These are phyloP conservation scores for Cephus rjabovi DNA, from an alignment of 2,888 invertebrate genomes.

Conservation along the genomic window DNA sequence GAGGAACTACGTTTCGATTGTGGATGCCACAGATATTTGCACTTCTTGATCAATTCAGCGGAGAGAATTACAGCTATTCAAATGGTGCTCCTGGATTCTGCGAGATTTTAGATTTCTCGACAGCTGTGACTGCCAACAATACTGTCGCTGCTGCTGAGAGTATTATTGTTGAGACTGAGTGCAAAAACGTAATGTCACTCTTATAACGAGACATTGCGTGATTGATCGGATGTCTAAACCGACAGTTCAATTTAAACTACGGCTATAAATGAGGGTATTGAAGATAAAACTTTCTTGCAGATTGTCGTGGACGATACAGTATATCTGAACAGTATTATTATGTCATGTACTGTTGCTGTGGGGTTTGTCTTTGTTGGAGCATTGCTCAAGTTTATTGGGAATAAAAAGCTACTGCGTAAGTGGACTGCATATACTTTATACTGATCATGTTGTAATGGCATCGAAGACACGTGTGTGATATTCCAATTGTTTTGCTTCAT, in stretches of 20 bases:
- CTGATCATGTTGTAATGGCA: background rate
- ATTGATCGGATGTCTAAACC: background rate
- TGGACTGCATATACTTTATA: conserved; percentile 3
- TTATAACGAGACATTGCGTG: background rate
- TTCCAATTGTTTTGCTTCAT: background rate
- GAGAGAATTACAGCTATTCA: conserved; percentile 12
- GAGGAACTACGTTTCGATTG: conserved; percentile 83
- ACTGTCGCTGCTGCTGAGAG: background rate
- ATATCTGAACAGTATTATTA: conserved; percentile 44
- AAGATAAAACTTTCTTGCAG: conserved; percentile 27
- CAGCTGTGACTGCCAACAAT: background rate
- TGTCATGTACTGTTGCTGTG: conserved; percentile 28
- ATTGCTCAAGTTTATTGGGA: conserved; percentile 36
- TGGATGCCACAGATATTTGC: conserved; percentile 91
- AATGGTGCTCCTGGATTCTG: conserved; percentile 50
- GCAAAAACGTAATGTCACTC: background rate
- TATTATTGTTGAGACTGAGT: background rate
- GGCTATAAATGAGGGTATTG: background rate
- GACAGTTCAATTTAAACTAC: background rate
- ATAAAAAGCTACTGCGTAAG: conserved; percentile 46
- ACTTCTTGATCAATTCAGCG: conserved; percentile 52
- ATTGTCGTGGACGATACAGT: conserved; percentile 34
- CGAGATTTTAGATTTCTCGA: conserved; percentile 44
- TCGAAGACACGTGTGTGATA: background rate
- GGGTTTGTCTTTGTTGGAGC: conserved; percentile 35